Percentiles rank a stretch among this genome's conserved stretches.
Conservation (phyloP, 2,113 vertebrate species). For the Otus sunia region DNA sequence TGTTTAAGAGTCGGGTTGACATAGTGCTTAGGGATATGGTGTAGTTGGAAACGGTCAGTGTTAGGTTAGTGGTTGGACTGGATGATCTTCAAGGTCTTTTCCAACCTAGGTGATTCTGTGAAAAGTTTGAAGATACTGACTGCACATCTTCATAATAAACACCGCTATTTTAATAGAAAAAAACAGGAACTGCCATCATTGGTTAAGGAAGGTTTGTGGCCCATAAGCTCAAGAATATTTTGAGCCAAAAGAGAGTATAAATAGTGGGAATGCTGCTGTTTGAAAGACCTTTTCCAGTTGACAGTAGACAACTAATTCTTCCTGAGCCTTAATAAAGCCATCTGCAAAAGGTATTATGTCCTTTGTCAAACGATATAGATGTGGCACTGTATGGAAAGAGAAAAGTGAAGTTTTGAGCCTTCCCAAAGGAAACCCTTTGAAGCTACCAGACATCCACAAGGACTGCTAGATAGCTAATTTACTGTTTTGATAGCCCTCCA, state of each 20-base stretch:
- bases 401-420: not conserved
- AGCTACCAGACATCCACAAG: not conserved
- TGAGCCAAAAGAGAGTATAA: not conserved
- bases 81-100: too few relatives aligned
- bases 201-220: not conserved
- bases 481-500: not conserved
- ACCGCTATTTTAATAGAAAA: not conserved
- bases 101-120: too few relatives aligned
- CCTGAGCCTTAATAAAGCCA: not conserved
- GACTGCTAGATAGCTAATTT: not conserved
- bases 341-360: not conserved
- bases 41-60: too few relatives aligned
- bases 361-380: rapidly evolving
- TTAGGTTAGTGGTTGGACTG: too few relatives aligned
- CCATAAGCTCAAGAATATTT: not conserved
- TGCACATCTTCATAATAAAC: not conserved
- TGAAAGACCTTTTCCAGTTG: not conserved
- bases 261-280: not conserved
- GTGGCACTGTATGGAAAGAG: not conserved
- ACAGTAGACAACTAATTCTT: not conserved
- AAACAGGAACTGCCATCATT: rapidly evolving
- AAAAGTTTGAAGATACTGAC: not conserved
- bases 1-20: too few relatives aligned
- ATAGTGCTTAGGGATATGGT: too few relatives aligned
- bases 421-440: not conserved